These are phyloP conservation scores for Pica pica DNA, from an alignment of 2,113 vertebrate genomes.

Conservation along the genomic window DNA sequence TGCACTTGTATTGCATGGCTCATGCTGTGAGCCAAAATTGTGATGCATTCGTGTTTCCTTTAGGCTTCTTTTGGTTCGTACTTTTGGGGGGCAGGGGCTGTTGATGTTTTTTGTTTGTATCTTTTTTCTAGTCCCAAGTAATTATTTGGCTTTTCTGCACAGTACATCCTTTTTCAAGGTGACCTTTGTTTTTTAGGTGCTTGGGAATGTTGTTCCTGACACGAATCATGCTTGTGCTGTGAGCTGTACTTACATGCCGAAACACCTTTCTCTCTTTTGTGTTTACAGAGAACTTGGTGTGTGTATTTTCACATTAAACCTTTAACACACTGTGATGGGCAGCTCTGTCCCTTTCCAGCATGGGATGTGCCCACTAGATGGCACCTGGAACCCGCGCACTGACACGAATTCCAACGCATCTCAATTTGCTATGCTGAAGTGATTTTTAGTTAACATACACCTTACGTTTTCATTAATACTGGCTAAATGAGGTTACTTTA, in stretches of 20 bases:
- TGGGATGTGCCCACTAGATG: conserved; percentile 58
- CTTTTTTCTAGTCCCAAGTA: not conserved
- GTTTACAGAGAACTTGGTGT: not conserved
- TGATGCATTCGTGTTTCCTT: not conserved
- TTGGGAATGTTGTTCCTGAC: not conserved
- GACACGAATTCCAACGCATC: not conserved
- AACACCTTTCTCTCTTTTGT: not conserved
- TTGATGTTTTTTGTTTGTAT: not conserved
- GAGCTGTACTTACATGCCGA: not conserved
- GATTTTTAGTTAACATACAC: conserved; percentile 62
- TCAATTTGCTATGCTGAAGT: conserved; percentile 26
- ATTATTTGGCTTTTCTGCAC: not conserved
- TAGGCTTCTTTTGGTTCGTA: not conserved
- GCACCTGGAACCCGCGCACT: conserved; percentile 13
- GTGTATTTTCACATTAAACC: not conserved
- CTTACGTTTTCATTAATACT: conserved; percentile 54
- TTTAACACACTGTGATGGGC: not conserved
- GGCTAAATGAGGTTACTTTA: conserved; percentile 52
- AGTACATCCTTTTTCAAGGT: not conserved
- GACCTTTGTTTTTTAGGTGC: not conserved
- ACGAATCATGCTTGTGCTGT: not conserved
- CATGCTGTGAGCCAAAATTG: not conserved
- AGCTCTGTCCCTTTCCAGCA: not conserved
- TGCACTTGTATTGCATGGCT: not conserved
- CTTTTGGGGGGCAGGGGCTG: not conserved